phyloP scores from a whole-genome alignment of 2,113 vertebrate species.

The Pteruthius melanotis region DNA sequence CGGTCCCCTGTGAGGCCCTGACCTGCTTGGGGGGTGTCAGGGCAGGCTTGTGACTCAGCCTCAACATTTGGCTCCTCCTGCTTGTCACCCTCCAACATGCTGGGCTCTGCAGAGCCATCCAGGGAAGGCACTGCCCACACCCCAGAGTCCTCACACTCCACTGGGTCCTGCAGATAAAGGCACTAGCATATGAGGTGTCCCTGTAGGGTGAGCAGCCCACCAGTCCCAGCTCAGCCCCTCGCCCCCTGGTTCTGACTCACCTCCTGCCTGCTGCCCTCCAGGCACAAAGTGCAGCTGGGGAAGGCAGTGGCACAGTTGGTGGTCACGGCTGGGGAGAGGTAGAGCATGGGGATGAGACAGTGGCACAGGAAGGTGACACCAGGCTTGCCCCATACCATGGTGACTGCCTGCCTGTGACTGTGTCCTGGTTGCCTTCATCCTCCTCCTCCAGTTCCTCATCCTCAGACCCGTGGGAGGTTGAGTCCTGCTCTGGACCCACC shows the following conservation, averaged over 20 bases:
- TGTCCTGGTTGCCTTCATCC: neutral
- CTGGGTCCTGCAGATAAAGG: neutral
- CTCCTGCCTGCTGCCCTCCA: neutral
- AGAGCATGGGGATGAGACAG: neutral
- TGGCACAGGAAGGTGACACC: neutral
- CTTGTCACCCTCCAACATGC: rapidly evolving
- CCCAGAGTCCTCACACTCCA: neutral
- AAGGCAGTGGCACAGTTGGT: neutral
- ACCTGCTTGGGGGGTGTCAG: neutral
- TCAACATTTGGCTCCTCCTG: neutral
- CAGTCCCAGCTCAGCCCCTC: neutral
- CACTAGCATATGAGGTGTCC: rapidly evolving
- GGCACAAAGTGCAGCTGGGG: rapidly evolving
- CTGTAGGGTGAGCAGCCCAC: neutral
- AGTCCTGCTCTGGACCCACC: slow-evolving; percentile 2
- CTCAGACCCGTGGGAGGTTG: neutral
- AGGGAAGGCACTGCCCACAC: rapidly evolving
- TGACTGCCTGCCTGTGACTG: neutral
- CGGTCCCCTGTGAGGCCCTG: neutral
- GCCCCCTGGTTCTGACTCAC: neutral
- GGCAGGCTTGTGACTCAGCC: neutral
- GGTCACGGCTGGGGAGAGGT: neutral
- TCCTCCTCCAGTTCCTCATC: neutral
- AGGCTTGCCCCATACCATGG: neutral
- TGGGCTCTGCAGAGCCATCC: neutral